A percentile compares a stretch with the other conserved stretches of the same genome.
Conservation (phyloP, 2,113 vertebrate species). For the Myanophis thanlyinensis region DNA sequence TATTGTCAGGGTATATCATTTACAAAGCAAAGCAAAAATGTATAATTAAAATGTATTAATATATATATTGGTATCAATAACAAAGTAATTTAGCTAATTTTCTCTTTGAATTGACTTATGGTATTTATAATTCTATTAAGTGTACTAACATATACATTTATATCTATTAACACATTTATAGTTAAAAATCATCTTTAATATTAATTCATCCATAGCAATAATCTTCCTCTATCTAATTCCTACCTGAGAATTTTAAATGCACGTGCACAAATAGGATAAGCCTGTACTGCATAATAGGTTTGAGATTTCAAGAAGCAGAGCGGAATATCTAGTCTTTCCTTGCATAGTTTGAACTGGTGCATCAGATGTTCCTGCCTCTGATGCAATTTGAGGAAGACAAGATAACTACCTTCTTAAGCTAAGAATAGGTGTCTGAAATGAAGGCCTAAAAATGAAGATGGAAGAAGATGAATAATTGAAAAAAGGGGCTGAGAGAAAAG, state of each 20-base stretch:
- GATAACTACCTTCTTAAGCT: not conserved
- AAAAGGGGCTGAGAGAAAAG: not conserved
- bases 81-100: no score
- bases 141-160: no score
- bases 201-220: no score
- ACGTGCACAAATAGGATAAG: not conserved
- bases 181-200: no score
- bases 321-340: constrained; percentile 24
- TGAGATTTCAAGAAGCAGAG: constrained; percentile 2
- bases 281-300: constrained; percentile 18
- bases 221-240: no score
- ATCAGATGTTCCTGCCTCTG: constrained; percentile 33
- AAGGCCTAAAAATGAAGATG: not conserved
- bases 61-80: no score
- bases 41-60: no score
- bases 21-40: no score
- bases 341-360: not conserved
- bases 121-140: no score
- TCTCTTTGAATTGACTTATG: no score
- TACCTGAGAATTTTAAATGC: not conserved
- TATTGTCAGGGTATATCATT: no score
- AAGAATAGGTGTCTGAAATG: not conserved
- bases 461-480: constrained; percentile 1
- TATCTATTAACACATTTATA: no score
- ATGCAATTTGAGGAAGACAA: not conserved